Evolutionary conservation across 2,888 invertebrate species (phyloP), one percentile per base, ranked within the genome.

Genomic region (Hofmannophila pseudospretella): DNA sequence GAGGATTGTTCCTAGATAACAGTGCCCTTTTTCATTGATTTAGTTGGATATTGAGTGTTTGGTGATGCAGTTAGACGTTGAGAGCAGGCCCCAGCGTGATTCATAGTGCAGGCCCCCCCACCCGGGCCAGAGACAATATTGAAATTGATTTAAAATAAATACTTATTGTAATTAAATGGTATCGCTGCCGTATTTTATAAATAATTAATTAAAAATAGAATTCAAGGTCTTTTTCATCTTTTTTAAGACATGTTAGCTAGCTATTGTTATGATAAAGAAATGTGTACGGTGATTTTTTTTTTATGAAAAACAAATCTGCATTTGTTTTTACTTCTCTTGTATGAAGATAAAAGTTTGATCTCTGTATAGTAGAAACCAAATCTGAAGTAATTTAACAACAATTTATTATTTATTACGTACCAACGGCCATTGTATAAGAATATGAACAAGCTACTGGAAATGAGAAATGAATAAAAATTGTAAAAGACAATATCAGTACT

Each of bases 1-100:
- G 98, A 99, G 88, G 96, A 96, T 89, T 95, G 95, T 93, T 93
- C 94, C 92, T 95, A 94, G 92, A 88, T 82, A 86, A 84, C 81
- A 89, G 86, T 82, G 85, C 79, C 84, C 84, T 79, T 79, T 82
- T 78, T 80, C 71, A 72, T 74, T 77, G 67, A 72, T 77, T 69
- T 78, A 66, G 72, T 78, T 70, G 72, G 68, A 74, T 76, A 78
- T 84, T 82, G 84, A 81, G 81, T 80, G 86, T 75, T 72, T 65
- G 72, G 75, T 78, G 81, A 75, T 65, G 69, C 68, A 67, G 70
- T 69, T 71, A 62, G 64, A 68, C 63, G 53, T 65, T 64, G 65
- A 59, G 62, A 64, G 69, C 60, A 16, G 62, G 67, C 64, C 58
- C 63, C 61, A 54, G 58, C 53, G 66, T 61, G 58, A 59, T 47